Evolutionary conservation across 1,140 invertebrate species (phyloP), one percentile per base, ranked within the genome.

Genomic region (Coboldia fuscipes): DNA sequence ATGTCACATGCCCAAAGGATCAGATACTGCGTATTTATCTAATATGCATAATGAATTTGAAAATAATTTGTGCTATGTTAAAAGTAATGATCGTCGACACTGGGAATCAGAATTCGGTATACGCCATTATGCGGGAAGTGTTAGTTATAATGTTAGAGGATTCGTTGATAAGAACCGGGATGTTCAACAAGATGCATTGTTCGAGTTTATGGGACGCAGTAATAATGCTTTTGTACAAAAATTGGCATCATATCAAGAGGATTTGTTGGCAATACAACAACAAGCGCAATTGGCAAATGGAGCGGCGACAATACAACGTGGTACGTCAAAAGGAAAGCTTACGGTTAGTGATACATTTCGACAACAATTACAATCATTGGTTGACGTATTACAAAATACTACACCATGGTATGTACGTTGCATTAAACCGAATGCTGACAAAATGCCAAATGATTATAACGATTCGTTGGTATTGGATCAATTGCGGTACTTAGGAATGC

Each of bases 111-210:
- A 92, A 51, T 89, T 93, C 52, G 82, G 88, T 2, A 70, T 94
- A 4, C 68, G 72, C 44, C 93, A 98, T 52, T 98, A 97, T 54
- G 93, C 93, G 3, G 92, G 92, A 16, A 71, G 72, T 37, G 93
- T 98, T 3, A 78, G 78, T 8, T 98, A 98, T 59, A 70, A 70
- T 17, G 77, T 86, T 5, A 70, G 80, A 37, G 92, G 92, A 8
- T 98, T 98, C 59, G 77, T 98, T 1, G 90, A 97, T 48, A 98
- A 98, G 58, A 98, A 98, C 54, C 62, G 85, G 8, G 84, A 93
- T 46, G 81, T 85, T 0, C 86, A 92, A 49, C 89, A 94, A 52
- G 88, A 94, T 47, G 83, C 89, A 1, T 79, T 96, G 45, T 92
- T 94, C 47, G 85, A 94, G 51, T 75, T 88, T 41, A 75, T 96